Evolutionary conservation across 2,888 invertebrate species (phyloP), one percentile per base, ranked within the genome.

Genomic region (Gymnosoma rotundatum): DNA sequence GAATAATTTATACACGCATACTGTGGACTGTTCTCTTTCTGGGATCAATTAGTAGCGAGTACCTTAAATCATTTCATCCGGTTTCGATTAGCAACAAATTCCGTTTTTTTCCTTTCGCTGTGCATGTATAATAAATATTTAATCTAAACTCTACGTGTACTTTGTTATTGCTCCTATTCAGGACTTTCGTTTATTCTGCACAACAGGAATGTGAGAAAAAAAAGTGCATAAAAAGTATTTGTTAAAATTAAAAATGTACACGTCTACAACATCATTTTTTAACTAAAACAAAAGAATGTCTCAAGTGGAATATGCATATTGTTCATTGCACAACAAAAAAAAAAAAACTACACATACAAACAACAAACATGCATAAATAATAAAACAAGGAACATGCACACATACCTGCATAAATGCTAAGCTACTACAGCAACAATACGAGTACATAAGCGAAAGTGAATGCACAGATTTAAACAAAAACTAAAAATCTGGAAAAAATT

Each of bases 381-480:
- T 69, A 78, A 56, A 81, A 78, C 78, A 81, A 64, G 38, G 56
- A 60, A 70, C 45, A 74, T 45, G 36, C 60, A 56, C 25, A 56
- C 8, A 78, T 12, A 50, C 32, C 32, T 32, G 32, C 32, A 32
- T 42, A 42, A 42, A 12, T 12, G 36, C 45, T 54, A 5, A 42
- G 54, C 56, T 64, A 32, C 54, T 58, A 20, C 74, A 61, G 36
- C 42, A 67, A 38, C 75, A 79, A 38, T 14, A 67, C n/a, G 36
- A 50, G 12, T 20, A 69, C 69, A 60, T 52, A 64, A 81, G 82
- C 64, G 82, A 84, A 81, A 84, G 84, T 84, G 84, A 81, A 72
- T 97, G 92, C 96, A 96, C 86, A 95, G 95, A 78, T 73, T 20
- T 66, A 60, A 79, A 56, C 3, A 72, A 73, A 48, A 58, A 25